These are phyloP conservation scores for Eueremaeus valkanovi DNA, from an alignment of 2,888 invertebrate genomes.

Conservation along the genomic window DNA sequence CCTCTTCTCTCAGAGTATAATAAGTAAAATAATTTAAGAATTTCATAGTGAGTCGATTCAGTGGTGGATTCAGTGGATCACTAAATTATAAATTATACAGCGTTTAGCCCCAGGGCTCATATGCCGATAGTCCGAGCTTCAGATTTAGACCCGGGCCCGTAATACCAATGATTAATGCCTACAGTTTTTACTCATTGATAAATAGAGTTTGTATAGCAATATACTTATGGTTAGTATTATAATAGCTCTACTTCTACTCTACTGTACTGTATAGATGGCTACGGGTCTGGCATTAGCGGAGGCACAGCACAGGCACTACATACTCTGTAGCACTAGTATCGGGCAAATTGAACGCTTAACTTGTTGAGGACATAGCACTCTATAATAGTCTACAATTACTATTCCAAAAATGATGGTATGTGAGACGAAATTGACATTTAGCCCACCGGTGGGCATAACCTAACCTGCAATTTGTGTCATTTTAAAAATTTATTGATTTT, in stretches of 20 bases:
- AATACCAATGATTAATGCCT: background rate
- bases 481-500: conserved; percentile 33
- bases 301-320: background rate
- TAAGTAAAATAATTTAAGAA: background rate
- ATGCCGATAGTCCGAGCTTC: background rate
- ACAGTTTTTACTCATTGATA: background rate
- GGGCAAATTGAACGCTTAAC: background rate
- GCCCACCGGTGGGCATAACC: conserved; percentile 19
- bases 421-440: conserved; percentile 22
- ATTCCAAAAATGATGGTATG: conserved; percentile 8
- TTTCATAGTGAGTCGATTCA: background rate
- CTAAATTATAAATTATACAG: background rate
- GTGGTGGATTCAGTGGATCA: background rate
- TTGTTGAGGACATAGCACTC: conserved; percentile 31
- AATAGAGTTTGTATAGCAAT: too few species aligned
- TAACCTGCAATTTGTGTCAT: conserved; percentile 30
- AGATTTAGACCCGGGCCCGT: background rate
- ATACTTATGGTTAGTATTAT: too few species aligned
- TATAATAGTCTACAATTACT: conserved; percentile 15
- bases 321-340: background rate
- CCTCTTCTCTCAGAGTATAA: background rate
- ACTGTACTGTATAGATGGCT: too few species aligned
- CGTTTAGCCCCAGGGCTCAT: background rate
- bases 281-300: background rate
- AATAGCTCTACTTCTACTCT: too few species aligned